Conservation (phyloP, 2,113 vertebrate species). For the Anolis carolinensis region DNA sequence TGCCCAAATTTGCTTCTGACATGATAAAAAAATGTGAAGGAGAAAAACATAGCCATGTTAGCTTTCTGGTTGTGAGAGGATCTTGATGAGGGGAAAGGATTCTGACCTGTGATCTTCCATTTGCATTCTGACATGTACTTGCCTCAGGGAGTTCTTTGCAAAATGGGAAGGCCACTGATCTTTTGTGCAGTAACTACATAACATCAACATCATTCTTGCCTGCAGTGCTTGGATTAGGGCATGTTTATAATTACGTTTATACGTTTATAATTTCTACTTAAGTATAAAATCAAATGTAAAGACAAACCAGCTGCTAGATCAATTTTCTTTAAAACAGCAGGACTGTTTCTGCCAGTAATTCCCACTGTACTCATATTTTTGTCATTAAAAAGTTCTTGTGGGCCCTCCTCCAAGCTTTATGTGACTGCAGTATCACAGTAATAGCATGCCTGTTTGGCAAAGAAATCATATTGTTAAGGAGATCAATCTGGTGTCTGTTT, state of each 20-base stretch:
- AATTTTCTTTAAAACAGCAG: slow-evolving; percentile 11
- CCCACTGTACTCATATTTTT: background rate
- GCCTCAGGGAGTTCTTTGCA: background rate
- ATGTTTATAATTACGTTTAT: background rate
- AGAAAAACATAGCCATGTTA: background rate
- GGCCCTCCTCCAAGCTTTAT: background rate
- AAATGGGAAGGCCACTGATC: background rate
- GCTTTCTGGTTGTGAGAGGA: background rate
- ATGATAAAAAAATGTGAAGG: no score
- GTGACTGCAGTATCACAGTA: background rate
- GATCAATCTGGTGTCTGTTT: slow-evolving; percentile 3
- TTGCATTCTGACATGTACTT: background rate
- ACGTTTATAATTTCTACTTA: background rate
- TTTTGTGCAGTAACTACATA: slow-evolving; percentile 5
- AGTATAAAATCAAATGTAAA: background rate
- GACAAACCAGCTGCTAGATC: background rate
- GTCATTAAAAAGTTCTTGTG: slow-evolving; percentile 3
- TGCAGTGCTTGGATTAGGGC: background rate
- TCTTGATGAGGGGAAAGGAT: background rate
- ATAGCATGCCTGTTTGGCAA: slow-evolving; percentile 31
- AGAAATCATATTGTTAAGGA: slow-evolving; percentile 22
- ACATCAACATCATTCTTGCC: rapidly evolving
- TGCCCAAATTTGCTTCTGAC: no score
- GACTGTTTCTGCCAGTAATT: background rate
- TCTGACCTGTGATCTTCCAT: background rate